Percentiles rank a stretch among this genome's conserved stretches.
Evolutionary conservation across 2,888 invertebrate species (phyloP).

Genomic region (Helleia helle): DNA sequence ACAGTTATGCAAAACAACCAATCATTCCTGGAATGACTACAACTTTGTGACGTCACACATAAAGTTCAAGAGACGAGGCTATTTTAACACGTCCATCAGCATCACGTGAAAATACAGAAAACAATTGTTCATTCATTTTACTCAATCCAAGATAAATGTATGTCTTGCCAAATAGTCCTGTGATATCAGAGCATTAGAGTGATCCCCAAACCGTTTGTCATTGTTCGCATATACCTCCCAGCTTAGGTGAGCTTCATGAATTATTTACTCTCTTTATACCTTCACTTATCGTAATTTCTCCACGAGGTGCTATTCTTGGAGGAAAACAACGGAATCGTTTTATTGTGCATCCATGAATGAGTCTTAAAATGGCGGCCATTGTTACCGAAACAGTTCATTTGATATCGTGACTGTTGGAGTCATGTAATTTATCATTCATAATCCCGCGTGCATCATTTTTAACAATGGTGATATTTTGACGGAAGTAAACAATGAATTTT

Average conservation of each 20-base stretch:
- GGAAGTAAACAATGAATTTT: background rate
- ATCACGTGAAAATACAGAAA: no score
- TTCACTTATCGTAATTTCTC: conserved; percentile 36
- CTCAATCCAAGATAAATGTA: background rate
- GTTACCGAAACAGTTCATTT: conserved; percentile 7
- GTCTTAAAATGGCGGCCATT: background rate
- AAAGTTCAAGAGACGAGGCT: no score
- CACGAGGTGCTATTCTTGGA: conserved; percentile 25
- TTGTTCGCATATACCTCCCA: no score
- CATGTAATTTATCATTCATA: background rate
- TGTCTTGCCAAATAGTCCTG: background rate
- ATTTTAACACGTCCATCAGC: no score
- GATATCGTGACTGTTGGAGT: background rate
- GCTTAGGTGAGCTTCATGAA: conserved; percentile 56
- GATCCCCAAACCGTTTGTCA: background rate
- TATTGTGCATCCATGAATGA: background rate
- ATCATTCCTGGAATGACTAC: no score
- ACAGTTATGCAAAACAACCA: no score
- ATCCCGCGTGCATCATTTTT: background rate
- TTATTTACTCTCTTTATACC: conserved; percentile 49
- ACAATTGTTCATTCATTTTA: no score
- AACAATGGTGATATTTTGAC: background rate
- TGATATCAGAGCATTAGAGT: background rate
- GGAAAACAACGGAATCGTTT: background rate
- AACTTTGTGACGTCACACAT: no score